phyloP scores from a whole-genome alignment of 2,113 vertebrate genomes.

The Cololabis saira region DNA sequence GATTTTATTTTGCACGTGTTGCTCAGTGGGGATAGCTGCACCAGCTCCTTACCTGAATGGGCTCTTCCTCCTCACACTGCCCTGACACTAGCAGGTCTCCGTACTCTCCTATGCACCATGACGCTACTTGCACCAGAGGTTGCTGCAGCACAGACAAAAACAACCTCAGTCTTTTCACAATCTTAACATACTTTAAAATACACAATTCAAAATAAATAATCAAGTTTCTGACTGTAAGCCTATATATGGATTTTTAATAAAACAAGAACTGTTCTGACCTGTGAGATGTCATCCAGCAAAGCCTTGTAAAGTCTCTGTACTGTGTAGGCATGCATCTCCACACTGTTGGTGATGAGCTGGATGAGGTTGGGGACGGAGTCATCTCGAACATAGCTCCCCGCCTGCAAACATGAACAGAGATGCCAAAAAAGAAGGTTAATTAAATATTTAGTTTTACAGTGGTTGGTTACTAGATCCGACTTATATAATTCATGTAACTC shows the following conservation, averaged over 20 bases:
- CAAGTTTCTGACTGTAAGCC: not conserved
- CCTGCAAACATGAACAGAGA: constrained; percentile 79
- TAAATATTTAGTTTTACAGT: not conserved
- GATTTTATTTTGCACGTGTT: not conserved
- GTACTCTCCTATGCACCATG: constrained; percentile 99
- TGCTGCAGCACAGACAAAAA: constrained; percentile 83
- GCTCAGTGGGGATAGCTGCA: not conserved
- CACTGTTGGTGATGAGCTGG: constrained; percentile 98
- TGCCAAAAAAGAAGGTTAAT: not conserved
- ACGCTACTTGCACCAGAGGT: constrained; percentile 95
- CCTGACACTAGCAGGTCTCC: constrained; percentile 97
- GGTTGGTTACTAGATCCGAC: not conserved
- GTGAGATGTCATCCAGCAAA: constrained; percentile 96
- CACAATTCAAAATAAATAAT: not conserved
- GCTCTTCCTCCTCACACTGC: constrained; percentile 98
- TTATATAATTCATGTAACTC: no score
- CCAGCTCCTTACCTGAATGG: constrained; percentile 88
- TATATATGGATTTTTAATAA: not conserved
- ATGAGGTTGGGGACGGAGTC: constrained; percentile 98
- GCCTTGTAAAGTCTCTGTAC: constrained; percentile 99
- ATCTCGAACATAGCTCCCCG: constrained; percentile 97
- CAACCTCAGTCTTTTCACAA: not conserved
- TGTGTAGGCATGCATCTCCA: constrained; percentile 98
- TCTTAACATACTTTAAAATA: not conserved
- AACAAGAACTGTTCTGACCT: constrained; percentile 79